These are phyloP conservation scores for Solen grandis DNA, from an alignment of 1,140 invertebrate species.

Conservation along the genomic window DNA sequence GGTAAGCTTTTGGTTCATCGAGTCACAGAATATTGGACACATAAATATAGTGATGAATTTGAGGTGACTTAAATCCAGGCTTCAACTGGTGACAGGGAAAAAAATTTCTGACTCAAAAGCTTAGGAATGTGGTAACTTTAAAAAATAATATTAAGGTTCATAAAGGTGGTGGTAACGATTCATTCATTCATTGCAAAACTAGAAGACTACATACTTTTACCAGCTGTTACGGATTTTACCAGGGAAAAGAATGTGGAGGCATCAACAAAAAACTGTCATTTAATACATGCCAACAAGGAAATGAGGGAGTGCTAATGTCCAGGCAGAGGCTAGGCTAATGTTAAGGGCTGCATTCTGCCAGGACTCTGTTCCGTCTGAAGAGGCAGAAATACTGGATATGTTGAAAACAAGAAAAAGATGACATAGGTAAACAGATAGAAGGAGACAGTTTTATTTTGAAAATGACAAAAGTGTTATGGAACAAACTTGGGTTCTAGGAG, in stretches of 20 bases:
- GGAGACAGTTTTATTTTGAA: not conserved
- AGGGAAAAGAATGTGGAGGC: not conserved
- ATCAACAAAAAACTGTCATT: not conserved
- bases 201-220: slow-evolving; percentile 19
- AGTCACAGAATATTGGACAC: too few relatives aligned
- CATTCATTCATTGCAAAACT: slow-evolving; percentile 3
- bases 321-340: slow-evolving; percentile 5
- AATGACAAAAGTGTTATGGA: too few relatives aligned
- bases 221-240: too few relatives aligned
- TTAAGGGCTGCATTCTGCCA: not conserved
- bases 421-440: not conserved
- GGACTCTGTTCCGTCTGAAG: not conserved
- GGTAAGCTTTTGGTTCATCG: too few relatives aligned
- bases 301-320: not conserved
- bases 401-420: slow-evolving; percentile 14
- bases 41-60: too few relatives aligned
- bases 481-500: slow-evolving; percentile 6
- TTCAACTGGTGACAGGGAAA: too few relatives aligned
- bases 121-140: slow-evolving; percentile 3
- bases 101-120: slow-evolving; percentile 8
- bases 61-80: too few relatives aligned
- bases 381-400: not conserved
- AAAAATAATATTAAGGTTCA: slow-evolving; percentile 17
- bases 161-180: slow-evolving; percentile 18
- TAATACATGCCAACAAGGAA: too few relatives aligned